phyloP scores from a whole-genome alignment of 2,888 invertebrate species.

The Priocnemis perturbator region DNA sequence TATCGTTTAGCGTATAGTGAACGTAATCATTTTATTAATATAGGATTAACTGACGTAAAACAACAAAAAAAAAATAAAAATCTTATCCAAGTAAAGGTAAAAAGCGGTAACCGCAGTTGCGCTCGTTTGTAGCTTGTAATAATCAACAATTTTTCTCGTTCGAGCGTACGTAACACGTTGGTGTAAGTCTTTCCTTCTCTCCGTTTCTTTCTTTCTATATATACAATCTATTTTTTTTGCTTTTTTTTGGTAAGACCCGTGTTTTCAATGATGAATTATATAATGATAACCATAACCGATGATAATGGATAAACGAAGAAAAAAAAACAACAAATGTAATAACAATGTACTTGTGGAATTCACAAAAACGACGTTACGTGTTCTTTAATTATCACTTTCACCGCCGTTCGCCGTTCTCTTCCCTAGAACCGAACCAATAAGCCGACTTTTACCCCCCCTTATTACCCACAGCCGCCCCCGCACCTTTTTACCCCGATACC shows the following conservation, averaged over 20 bases:
- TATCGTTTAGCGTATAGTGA: conserved; percentile 57
- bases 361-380: conserved; percentile 64
- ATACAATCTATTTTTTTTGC: conserved; percentile 27
- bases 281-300: conserved; percentile 53
- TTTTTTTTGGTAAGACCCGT: conserved; percentile 46
- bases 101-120: conserved; percentile 32
- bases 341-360: conserved; percentile 68
- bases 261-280: conserved; percentile 55
- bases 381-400: conserved; percentile 56
- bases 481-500: not conserved
- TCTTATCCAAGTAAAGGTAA: conserved; percentile 9
- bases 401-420: conserved; percentile 33
- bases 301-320: conserved; percentile 45
- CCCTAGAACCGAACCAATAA: conserved; percentile 16
- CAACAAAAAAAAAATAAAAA: not conserved
- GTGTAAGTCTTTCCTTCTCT: conserved; percentile 43
- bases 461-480: not conserved
- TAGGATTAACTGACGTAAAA: conserved; percentile 52
- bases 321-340: conserved; percentile 58
- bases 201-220: conserved; percentile 24
- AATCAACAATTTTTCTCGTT: conserved; percentile 34
- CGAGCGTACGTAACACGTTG: conserved; percentile 42
- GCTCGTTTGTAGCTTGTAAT: conserved; percentile 47
- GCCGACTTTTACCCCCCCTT: not conserved
- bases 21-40: conserved; percentile 68